Conservation (phyloP, 2,113 vertebrate genomes). For the Canis aureus region DNA sequence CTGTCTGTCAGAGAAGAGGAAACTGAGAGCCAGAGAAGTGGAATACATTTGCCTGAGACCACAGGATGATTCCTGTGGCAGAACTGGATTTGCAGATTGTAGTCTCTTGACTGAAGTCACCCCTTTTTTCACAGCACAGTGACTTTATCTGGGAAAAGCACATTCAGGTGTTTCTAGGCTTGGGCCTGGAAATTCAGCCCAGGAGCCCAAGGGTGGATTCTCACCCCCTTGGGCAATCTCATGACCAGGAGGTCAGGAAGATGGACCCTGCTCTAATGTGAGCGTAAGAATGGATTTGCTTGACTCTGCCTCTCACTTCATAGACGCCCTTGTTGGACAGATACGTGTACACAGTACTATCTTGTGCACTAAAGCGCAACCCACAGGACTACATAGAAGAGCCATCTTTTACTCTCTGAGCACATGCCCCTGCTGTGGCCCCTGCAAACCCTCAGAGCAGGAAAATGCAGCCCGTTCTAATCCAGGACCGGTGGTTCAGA, state of each 20-base stretch:
- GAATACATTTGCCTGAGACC: neutral
- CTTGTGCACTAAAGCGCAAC: too few species aligned
- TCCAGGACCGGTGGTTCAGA: neutral
- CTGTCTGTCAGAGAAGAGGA: neutral
- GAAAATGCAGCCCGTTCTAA: neutral
- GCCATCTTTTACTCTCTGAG: neutral
- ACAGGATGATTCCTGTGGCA: neutral
- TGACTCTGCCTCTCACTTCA: neutral
- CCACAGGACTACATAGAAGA: neutral
- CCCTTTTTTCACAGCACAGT: neutral
- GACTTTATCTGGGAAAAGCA: neutral
- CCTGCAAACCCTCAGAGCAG: neutral
- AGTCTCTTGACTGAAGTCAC: neutral
- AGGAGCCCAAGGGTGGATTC: neutral
- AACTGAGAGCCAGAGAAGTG: constrained; percentile 9
- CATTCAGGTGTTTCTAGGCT: neutral
- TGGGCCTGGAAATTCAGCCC: neutral
- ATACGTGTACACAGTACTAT: accelerated
- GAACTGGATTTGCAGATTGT: neutral
- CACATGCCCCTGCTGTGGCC: too few species aligned
- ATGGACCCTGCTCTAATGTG: too few species aligned
- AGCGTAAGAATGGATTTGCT: neutral
- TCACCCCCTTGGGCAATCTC: neutral
- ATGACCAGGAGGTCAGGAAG: neutral
- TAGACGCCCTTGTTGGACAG: neutral